A percentile compares a stretch with the other conserved stretches of the same genome.
These are phyloP conservation scores for Sinhomidia bicolor DNA, from an alignment of 2,888 invertebrate species.

Conservation along the genomic window DNA sequence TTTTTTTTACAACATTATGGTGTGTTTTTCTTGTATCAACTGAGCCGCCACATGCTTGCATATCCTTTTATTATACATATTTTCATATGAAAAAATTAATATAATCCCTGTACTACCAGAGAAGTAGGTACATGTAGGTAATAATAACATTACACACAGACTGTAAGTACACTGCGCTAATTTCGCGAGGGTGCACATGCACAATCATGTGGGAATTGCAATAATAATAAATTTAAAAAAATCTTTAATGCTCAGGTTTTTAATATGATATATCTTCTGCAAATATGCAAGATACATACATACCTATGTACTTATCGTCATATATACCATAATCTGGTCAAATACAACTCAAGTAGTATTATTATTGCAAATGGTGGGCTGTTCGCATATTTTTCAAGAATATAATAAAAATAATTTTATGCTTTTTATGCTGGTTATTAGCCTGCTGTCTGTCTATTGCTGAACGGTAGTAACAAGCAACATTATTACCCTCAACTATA, in stretches of 20 bases:
- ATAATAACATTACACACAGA: neutral
- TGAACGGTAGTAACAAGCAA: conserved; percentile 28
- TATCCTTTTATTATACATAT: neutral
- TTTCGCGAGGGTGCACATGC: neutral
- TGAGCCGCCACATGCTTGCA: neutral
- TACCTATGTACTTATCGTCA: too few relatives aligned
- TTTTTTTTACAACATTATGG: neutral
- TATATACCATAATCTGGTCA: conserved; percentile 15
- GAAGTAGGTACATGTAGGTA: neutral
- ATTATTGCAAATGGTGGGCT: neutral
- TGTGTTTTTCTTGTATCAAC: neutral
- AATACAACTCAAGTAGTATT: neutral
- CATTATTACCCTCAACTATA: neutral
- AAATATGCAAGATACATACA: neutral
- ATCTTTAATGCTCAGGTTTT: neutral
- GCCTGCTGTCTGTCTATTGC: conserved; percentile 11
- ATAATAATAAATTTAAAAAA: conserved; percentile 16
- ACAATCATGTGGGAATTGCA: conserved; percentile 39
- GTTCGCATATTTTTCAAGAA: conserved; percentile 28
- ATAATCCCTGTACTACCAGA: neutral
- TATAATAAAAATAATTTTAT: conserved; percentile 51
- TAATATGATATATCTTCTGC: neutral
- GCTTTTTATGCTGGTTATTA: conserved; percentile 34
- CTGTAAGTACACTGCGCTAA: neutral
- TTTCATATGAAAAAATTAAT: neutral